Conservation (phyloP, 2,113 vertebrate species). For the Petroica traversi region DNA sequence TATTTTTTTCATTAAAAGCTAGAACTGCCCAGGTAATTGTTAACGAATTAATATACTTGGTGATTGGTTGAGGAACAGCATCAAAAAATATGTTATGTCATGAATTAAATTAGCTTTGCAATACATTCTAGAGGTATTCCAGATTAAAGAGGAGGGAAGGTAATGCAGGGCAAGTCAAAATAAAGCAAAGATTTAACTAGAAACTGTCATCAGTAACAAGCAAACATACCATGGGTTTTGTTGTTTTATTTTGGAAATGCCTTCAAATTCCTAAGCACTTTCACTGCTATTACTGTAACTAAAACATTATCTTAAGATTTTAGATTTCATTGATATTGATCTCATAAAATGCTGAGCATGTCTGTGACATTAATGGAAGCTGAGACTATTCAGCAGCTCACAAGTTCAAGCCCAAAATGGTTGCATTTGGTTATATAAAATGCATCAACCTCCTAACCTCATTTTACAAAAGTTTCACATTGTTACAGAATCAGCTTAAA, state of each 20-base stretch:
- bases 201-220: neutral
- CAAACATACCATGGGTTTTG: neutral
- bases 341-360: constrained; percentile 39
- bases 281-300: neutral
- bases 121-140: neutral
- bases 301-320: constrained; percentile 14
- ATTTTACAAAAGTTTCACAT: constrained; percentile 34
- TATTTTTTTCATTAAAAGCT: neutral
- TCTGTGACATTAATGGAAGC: neutral
- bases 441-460: constrained; percentile 51
- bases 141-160: neutral
- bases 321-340: neutral
- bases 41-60: neutral
- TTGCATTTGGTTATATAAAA: constrained; percentile 51
- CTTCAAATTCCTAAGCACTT: neutral
- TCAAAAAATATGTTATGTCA: neutral
- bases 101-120: neutral
- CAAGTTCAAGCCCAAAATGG: constrained; percentile 15
- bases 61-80: neutral
- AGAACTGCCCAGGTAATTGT: neutral
- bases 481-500: constrained; percentile 50
- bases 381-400: constrained; percentile 34
- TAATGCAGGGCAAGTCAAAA: neutral
- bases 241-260: neutral
- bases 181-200: neutral